Evolutionary conservation across 2,797 vertebrate genomes (phyloP), one percentile per base, ranked within the genome.

Genomic region (Nothura maculosa): DNA sequence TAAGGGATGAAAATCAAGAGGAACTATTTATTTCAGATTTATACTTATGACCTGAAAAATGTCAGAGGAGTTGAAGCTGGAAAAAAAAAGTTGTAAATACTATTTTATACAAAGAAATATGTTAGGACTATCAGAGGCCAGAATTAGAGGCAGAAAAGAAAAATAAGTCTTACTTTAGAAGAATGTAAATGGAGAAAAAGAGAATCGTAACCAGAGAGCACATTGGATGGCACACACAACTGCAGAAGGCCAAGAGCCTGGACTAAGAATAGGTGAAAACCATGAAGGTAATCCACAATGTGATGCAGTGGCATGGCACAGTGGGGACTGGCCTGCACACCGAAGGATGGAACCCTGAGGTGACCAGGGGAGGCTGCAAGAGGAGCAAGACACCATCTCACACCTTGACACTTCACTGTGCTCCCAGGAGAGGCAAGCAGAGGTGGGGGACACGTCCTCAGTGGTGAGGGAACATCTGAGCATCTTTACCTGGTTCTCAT

Each of bases 161-260:
- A 90, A 91, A 72, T 42, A 93, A 90, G 38, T 20, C 80, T 85
- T 85, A 40, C 58, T 73, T 91, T 83, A 68, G 66, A 93, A 86
- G 57, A 89, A 87, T 85, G 21, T 58, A 95, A 92, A 69, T 43
- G 45, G 64, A 90, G 68, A 80, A 70, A 88, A 92, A 87, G 15
- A 47, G 32, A 12, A 21, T 85, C 42, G 40, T 61, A 78, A 25
- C 17, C 27, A 69, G 76, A 85, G 88, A 72, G 42, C 48, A 27
- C 70, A 43, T 42, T 89, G 87, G 60, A 91, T 66, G 54, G 58
- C 8, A 72, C 47, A 38, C 18, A 48, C 0, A 0, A 58, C 68
- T 43, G 91, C 48, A 64, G 36, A 85, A 82, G 87, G 45, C 45
- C 72, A 91, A 77, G 4, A 90, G 28, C 13, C 17, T 70, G 20